phyloP scores from a whole-genome alignment of 2,113 vertebrate species.

The Macrotis lagotis region DNA sequence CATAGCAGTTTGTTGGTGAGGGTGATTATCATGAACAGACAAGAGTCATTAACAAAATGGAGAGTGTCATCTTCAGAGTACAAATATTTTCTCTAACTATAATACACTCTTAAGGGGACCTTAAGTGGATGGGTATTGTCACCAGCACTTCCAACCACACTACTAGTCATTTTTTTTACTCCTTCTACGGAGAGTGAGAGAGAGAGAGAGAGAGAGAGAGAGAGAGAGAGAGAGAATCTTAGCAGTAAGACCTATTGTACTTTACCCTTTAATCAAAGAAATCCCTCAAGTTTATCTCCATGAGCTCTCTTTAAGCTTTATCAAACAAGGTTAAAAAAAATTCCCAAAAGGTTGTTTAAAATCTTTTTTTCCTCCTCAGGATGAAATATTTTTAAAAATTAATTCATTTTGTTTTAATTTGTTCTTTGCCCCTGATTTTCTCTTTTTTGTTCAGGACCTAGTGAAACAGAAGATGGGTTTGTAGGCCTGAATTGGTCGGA shows the following conservation, averaged over 20 bases:
- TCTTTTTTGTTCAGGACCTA: slow-evolving; percentile 76
- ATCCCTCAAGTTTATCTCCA: slow-evolving; percentile 71
- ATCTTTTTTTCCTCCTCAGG: slow-evolving; percentile 7
- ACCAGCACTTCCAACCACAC: slow-evolving; percentile 65
- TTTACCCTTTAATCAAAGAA: slow-evolving; percentile 79
- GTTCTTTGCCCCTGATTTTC: slow-evolving; percentile 41
- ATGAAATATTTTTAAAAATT: slow-evolving; percentile 46
- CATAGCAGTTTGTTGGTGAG: slow-evolving; percentile 79
- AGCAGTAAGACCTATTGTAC: slow-evolving; percentile 74
- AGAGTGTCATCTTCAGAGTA: slow-evolving; percentile 88
- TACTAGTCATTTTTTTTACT: slow-evolving; percentile 67
- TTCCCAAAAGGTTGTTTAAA: slow-evolving; percentile 11
- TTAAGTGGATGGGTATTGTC: slow-evolving; percentile 88
- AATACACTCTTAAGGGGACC: slow-evolving; percentile 90
- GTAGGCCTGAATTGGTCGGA: slow-evolving; percentile 92
- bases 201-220: neutral
- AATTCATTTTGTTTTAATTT: slow-evolving; percentile 72
- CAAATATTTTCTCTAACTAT: slow-evolving; percentile 89
- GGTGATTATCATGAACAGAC: slow-evolving; percentile 76
- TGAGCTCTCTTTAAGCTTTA: slow-evolving; percentile 50
- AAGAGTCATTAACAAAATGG: slow-evolving; percentile 87
- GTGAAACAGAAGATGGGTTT: slow-evolving; percentile 91
- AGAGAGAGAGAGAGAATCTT: slow-evolving; percentile 7
- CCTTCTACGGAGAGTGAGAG: neutral
- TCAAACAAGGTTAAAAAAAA: slow-evolving; percentile 57